Evolutionary conservation across 2,888 invertebrate genomes (phyloP).

Genomic region (Flexamia atlantica): DNA sequence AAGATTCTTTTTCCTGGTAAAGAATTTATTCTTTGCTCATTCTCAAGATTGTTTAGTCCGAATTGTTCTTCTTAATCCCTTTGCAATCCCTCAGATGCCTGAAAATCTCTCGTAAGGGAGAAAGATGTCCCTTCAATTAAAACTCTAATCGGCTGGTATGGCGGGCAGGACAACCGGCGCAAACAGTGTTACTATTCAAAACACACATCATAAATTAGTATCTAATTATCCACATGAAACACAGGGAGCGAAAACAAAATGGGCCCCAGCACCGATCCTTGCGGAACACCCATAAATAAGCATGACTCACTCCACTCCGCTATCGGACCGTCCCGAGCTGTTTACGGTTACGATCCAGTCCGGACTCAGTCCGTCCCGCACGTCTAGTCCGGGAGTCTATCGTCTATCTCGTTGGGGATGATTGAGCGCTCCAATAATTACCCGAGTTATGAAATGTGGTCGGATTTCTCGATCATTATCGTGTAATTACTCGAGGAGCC

Average conservation of each 20-base stretch:
- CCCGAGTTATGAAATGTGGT: conserved; percentile 57
- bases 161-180: too few relatives aligned
- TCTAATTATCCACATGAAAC: too few relatives aligned
- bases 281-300: conserved; percentile 41
- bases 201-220: too few relatives aligned
- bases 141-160: too few relatives aligned
- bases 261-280: background rate
- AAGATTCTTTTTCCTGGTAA: too few relatives aligned
- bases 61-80: too few relatives aligned
- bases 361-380: background rate
- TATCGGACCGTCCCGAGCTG: conserved; percentile 5
- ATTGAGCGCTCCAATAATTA: conserved; percentile 51
- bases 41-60: too few relatives aligned
- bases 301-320: conserved; percentile 35
- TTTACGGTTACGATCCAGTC: conserved; percentile 32
- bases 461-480: conserved; percentile 58
- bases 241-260: background rate
- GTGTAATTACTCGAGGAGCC: conserved; percentile 46
- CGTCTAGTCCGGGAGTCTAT: conserved; percentile 27
- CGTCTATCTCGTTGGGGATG: conserved; percentile 44
- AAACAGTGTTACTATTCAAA: too few relatives aligned
- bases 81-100: too few relatives aligned
- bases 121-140: too few relatives aligned
- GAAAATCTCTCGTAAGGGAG: too few relatives aligned
- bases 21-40: too few relatives aligned